These are phyloP conservation scores for Hirtodrosophila cameraria DNA, from an alignment of 2,888 invertebrate genomes.

Conservation along the genomic window DNA sequence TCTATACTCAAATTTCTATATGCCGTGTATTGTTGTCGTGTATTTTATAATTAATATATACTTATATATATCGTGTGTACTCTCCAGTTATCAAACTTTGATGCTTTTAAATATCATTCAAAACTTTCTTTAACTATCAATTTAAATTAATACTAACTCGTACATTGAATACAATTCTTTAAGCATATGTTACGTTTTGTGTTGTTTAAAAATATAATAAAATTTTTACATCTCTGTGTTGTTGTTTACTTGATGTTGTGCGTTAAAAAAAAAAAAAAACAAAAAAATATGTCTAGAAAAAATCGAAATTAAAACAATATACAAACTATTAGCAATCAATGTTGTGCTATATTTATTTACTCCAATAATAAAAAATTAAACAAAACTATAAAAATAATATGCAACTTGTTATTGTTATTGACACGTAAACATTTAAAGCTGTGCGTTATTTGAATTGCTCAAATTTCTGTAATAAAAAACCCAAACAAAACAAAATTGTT, in stretches of 20 bases:
- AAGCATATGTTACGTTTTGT: constrained; percentile 24
- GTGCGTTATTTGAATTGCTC: constrained; percentile 58
- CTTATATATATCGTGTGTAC: constrained; percentile 28
- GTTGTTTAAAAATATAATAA: constrained; percentile 42
- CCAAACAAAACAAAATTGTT: constrained; percentile 29
- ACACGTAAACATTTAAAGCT: constrained; percentile 56
- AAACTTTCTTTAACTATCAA: constrained; percentile 16
- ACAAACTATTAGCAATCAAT: constrained; percentile 51
- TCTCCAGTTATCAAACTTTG: constrained; percentile 34
- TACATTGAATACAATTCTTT: constrained; percentile 5
- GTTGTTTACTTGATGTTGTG: constrained; percentile 81
- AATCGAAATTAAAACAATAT: too few relatives aligned
- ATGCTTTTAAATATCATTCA: constrained; percentile 42
- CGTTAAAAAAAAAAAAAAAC: constrained; percentile 35
- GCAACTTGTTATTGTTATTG: constrained; percentile 51
- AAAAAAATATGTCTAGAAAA: constrained; percentile 3
- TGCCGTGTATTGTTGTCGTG: constrained; percentile 49
- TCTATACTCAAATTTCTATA: constrained; percentile 21
- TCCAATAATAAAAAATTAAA: constrained; percentile 30
- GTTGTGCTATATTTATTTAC: constrained; percentile 55
- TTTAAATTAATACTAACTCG: constrained; percentile 37
- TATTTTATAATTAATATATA: constrained; percentile 27
- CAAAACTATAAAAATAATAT: constrained; percentile 18
- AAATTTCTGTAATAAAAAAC: constrained; percentile 55
- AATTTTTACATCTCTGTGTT: constrained; percentile 76